Percentiles rank a stretch among this genome's conserved stretches.
Evolutionary conservation across 2,888 invertebrate genomes (phyloP).

Genomic region (Ophion costatus): DNA sequence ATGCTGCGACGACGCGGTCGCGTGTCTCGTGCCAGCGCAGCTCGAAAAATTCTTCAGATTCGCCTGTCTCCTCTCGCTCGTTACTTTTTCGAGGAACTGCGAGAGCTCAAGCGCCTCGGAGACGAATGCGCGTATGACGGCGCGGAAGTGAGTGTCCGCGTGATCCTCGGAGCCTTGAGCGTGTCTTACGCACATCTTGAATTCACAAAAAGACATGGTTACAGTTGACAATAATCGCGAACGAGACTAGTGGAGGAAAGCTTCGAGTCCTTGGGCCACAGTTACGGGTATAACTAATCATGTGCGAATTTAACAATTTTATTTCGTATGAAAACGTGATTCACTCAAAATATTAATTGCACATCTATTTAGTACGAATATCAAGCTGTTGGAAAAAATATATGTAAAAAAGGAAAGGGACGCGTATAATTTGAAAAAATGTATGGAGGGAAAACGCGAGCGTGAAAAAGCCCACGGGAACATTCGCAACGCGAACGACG

Average conservation of each 20-base stretch:
- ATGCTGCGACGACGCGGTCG: conserved; percentile 87
- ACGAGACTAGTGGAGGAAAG: neutral
- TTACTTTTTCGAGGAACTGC: conserved; percentile 94
- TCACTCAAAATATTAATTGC: too few relatives aligned
- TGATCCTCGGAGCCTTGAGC: conserved; percentile 85
- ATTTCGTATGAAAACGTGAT: too few relatives aligned
- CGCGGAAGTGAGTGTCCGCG: conserved; percentile 93
- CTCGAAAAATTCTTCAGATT: conserved; percentile 83
- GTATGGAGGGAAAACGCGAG: too few relatives aligned
- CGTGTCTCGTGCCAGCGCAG: conserved; percentile 86
- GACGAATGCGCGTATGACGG: conserved; percentile 96
- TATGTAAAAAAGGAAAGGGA: too few relatives aligned
- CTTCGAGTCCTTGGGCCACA: too few relatives aligned
- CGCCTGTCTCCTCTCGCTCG: conserved; percentile 84
- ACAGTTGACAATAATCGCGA: conserved; percentile 15
- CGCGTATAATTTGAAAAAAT: too few relatives aligned
- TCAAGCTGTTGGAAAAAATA: too few relatives aligned
- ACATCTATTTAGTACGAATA: too few relatives aligned
- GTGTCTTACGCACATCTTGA: conserved; percentile 85
- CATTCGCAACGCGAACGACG: too few relatives aligned
- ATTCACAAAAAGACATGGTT: conserved; percentile 30
- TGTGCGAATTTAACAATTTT: too few relatives aligned
- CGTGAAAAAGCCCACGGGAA: too few relatives aligned
- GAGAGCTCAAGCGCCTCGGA: conserved; percentile 96
- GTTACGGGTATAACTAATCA: too few relatives aligned